Percentiles rank a stretch among this genome's conserved stretches.
These are phyloP conservation scores for Eriosoma lanigerum DNA, from an alignment of 1,140 invertebrate genomes.

Conservation along the genomic window DNA sequence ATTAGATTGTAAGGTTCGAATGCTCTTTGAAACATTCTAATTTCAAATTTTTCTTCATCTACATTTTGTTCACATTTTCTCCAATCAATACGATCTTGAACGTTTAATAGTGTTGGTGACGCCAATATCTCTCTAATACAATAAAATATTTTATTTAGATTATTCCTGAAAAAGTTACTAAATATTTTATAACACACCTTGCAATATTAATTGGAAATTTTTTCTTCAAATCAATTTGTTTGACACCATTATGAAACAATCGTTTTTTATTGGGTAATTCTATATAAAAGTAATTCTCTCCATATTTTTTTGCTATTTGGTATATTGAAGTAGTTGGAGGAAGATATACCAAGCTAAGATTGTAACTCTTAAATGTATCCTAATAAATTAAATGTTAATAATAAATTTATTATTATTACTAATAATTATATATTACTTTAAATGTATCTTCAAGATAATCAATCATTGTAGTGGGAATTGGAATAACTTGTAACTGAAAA, in stretches of 20 bases:
- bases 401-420: background rate
- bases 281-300: background rate
- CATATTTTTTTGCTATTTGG: background rate
- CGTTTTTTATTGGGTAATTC: constrained; percentile 36
- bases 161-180: background rate
- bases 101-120: constrained; percentile 75
- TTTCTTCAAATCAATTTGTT: background rate
- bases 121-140: constrained; percentile 79
- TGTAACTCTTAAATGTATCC: constrained; percentile 26
- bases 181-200: background rate
- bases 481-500: constrained; percentile 88
- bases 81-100: constrained; percentile 89
- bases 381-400: background rate
- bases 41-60: constrained; percentile 74
- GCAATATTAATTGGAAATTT: constrained; percentile 36
- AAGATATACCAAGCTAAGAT: constrained; percentile 15
- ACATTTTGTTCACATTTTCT: constrained; percentile 75
- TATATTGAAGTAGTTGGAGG: background rate
- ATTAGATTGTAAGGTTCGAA: constrained; percentile 80
- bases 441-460: constrained; percentile 66
- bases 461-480: constrained; percentile 66
- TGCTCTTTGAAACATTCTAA: constrained; percentile 71
- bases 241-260: constrained; percentile 1
- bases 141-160: constrained; percentile 52
- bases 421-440: constrained; percentile 61